A percentile compares a stretch with the other conserved stretches of the same genome.
These are phyloP conservation scores for Micronycteris hirsuta DNA, from an alignment of 2,113 vertebrate genomes.

Conservation along the genomic window DNA sequence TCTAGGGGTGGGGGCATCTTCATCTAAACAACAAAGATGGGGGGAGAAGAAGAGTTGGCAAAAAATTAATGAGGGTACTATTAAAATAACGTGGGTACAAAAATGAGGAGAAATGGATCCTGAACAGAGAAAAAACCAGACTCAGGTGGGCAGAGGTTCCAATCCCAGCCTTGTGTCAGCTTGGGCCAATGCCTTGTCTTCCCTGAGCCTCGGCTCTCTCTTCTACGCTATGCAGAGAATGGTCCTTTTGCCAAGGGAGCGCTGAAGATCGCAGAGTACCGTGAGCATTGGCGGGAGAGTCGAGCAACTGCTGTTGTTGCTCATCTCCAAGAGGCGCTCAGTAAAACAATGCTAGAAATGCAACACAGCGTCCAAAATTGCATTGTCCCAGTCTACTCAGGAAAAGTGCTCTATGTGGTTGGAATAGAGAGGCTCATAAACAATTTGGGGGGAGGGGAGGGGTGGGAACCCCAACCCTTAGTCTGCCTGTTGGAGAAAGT, in stretches of 20 bases:
- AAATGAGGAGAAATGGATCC: background rate
- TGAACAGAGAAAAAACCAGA: background rate
- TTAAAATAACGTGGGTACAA: too few relatives aligned
- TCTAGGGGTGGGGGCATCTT: background rate
- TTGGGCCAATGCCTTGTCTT: background rate
- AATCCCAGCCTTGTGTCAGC: rapidly evolving
- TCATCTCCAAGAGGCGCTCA: background rate
- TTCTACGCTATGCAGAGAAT: background rate
- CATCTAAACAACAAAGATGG: background rate
- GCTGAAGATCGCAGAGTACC: background rate
- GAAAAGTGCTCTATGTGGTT: background rate
- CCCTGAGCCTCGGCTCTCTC: background rate
- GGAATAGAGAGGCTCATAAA: background rate
- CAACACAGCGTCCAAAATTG: background rate
- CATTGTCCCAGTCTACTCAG: background rate
- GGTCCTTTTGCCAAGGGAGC: background rate
- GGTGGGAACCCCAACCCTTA: background rate
- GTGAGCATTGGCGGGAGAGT: background rate
- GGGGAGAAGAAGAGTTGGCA: background rate
- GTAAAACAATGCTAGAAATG: background rate
- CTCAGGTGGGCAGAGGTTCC: background rate
- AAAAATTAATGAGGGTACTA: background rate
- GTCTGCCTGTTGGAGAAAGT: background rate
- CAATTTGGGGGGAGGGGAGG: background rate
- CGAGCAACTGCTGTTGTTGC: background rate